Evolutionary conservation across 2,888 invertebrate genomes (phyloP).

Genomic region (Baronia brevicornis): DNA sequence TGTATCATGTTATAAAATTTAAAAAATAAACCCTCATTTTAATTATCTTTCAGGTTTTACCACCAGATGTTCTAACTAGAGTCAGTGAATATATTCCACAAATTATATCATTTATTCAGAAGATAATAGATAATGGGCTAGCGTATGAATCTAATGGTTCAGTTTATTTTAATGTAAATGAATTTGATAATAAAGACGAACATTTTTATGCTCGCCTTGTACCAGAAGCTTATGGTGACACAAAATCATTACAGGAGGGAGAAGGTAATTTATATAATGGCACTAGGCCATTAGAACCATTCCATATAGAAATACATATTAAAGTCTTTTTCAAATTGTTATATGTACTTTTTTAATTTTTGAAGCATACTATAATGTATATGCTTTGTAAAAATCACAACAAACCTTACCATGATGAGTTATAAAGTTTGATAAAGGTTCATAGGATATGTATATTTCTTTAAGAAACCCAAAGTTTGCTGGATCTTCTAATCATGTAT

Average conservation of each 20-base stretch:
- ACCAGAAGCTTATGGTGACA: constrained; percentile 98
- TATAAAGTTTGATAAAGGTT: no score
- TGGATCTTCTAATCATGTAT: no score
- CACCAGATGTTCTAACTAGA: constrained; percentile 95
- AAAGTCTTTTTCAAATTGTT: background rate
- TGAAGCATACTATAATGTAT: background rate
- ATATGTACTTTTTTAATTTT: constrained; percentile 1
- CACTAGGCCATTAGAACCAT: no score
- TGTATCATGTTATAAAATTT: constrained; percentile 7
- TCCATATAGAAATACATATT: no score
- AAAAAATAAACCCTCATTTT: background rate
- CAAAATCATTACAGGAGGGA: constrained; percentile 93
- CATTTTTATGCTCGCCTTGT: constrained; percentile 98
- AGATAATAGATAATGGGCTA: constrained; percentile 92
- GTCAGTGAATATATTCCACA: constrained; percentile 99
- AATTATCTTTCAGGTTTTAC: constrained; percentile 80
- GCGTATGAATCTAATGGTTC: constrained; percentile 95
- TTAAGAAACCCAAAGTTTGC: no score
- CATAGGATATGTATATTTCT: no score
- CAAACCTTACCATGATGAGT: no score
- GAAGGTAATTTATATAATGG: constrained; percentile 80
- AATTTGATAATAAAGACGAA: constrained; percentile 86
- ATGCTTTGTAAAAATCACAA: no score
- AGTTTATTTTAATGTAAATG: constrained; percentile 96
- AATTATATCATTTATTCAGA: constrained; percentile 91